phyloP scores from a whole-genome alignment of 2,888 invertebrate species.

The Orthosia gracilis region DNA sequence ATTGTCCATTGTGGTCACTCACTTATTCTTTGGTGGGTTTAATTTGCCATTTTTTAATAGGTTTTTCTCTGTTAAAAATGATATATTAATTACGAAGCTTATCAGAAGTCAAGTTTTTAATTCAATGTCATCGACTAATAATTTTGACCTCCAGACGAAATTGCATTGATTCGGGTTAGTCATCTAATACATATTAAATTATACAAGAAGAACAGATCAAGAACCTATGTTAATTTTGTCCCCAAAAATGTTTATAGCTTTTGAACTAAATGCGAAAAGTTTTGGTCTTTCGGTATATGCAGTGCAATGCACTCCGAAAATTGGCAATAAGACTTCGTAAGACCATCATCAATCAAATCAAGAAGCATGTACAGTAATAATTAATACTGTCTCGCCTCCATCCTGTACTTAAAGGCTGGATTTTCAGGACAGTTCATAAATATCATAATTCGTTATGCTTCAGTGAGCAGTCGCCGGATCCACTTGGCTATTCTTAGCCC shows the following conservation, averaged over 20 bases:
- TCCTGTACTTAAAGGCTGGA: conserved; percentile 53
- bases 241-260: neutral
- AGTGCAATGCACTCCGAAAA: conserved; percentile 50
- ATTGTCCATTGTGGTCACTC: conserved; percentile 45
- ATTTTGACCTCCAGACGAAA: conserved; percentile 4
- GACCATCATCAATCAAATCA: conserved; percentile 55
- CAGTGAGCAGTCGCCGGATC: conserved; percentile 48
- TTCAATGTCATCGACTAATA: conserved; percentile 13
- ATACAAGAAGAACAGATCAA: conserved; percentile 8
- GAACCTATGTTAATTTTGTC: conserved; percentile 22
- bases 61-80: conserved; percentile 1
- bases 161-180: conserved; percentile 18
- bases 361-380: conserved; percentile 50
- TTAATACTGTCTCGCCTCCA: conserved; percentile 61
- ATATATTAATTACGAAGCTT: neutral
- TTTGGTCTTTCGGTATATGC: neutral
- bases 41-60: conserved; percentile 26
- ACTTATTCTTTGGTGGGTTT: conserved; percentile 57
- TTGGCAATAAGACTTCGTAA: conserved; percentile 36
- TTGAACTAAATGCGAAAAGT: neutral
- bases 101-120: neutral
- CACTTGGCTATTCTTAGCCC: conserved; percentile 49
- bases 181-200: conserved; percentile 30
- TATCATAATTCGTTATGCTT: conserved; percentile 65
- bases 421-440: conserved; percentile 56